These are phyloP conservation scores for Crenuchus spilurus DNA, from an alignment of 2,797 vertebrate species.

Conservation along the genomic window DNA sequence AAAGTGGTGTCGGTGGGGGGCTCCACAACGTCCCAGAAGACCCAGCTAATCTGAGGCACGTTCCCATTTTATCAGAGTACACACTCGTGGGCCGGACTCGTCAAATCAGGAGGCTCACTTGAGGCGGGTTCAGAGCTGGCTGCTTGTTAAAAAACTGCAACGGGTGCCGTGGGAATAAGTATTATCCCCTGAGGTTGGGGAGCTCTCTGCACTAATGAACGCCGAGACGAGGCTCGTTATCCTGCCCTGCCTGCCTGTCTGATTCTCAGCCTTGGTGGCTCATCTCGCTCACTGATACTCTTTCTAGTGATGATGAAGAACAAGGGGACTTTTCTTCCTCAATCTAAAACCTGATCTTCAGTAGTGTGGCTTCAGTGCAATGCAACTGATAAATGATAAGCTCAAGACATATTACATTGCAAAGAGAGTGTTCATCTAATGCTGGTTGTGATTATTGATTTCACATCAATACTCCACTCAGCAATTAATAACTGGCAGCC, in stretches of 20 bases:
- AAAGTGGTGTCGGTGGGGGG: slow-evolving; percentile 57
- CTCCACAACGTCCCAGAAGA: slow-evolving; percentile 58
- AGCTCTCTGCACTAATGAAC: slow-evolving; percentile 77
- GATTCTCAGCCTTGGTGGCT: slow-evolving; percentile 60
- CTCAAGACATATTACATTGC: not conserved
- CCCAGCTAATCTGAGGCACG: slow-evolving; percentile 63
- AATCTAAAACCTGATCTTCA: slow-evolving; percentile 22
- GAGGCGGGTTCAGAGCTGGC: slow-evolving; percentile 67
- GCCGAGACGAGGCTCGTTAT: slow-evolving; percentile 75
- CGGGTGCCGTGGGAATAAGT: slow-evolving; percentile 71
- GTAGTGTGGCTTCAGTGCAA: not conserved
- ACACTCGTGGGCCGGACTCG: slow-evolving; percentile 67
- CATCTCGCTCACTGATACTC: slow-evolving; percentile 49
- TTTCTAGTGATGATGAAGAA: slow-evolving; percentile 49
- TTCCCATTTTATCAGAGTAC: slow-evolving; percentile 67
- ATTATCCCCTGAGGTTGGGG: slow-evolving; percentile 66
- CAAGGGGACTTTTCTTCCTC: slow-evolving; percentile 11
- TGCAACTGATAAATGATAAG: not conserved
- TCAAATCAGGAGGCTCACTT: slow-evolving; percentile 73
- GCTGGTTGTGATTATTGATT: not conserved
- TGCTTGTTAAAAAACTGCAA: slow-evolving; percentile 79
- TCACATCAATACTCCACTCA: not conserved
- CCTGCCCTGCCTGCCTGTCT: slow-evolving; percentile 63
- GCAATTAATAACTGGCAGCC: slow-evolving; percentile 11
- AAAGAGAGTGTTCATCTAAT: not conserved